phyloP scores from a whole-genome alignment of 2,113 vertebrate species.

The Chunga burmeisteri region DNA sequence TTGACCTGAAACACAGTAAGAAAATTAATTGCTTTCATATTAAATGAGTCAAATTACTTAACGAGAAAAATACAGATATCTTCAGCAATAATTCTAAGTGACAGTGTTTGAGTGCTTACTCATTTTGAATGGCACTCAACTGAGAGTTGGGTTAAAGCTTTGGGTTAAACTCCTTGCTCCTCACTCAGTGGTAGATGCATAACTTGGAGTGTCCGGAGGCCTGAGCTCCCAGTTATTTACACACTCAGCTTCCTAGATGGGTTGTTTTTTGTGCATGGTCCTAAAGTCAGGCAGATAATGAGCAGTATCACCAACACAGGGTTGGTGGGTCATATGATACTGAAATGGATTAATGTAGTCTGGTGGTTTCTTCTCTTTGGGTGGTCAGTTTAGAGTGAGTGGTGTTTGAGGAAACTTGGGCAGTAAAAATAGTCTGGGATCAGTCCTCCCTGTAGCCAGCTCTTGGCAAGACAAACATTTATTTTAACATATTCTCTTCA shows the following conservation, averaged over 20 bases:
- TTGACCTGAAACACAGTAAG: not conserved
- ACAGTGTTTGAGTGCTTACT: not conserved
- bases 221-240: not conserved
- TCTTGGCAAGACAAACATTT: not conserved
- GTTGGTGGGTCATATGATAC: not conserved
- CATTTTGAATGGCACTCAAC: not conserved
- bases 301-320: not conserved
- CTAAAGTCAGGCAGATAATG: not conserved
- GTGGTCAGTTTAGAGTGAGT: not conserved
- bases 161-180: not conserved
- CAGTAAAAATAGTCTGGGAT: not conserved
- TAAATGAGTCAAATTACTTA: not conserved
- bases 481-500: not conserved
- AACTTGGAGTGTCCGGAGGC: not conserved
- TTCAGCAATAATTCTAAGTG: not conserved
- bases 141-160: not conserved
- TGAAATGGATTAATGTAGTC: not conserved
- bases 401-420: not conserved
- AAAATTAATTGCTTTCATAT: not conserved
- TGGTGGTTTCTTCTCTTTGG: not conserved
- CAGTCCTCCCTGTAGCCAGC: not conserved
- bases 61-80: not conserved
- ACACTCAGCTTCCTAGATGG: not conserved
- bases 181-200: not conserved
- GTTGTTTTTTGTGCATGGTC: not conserved